Evolutionary conservation across 2,113 vertebrate species (phyloP), one percentile per base, ranked within the genome.

Genomic region (Oxyruncus cristatus): DNA sequence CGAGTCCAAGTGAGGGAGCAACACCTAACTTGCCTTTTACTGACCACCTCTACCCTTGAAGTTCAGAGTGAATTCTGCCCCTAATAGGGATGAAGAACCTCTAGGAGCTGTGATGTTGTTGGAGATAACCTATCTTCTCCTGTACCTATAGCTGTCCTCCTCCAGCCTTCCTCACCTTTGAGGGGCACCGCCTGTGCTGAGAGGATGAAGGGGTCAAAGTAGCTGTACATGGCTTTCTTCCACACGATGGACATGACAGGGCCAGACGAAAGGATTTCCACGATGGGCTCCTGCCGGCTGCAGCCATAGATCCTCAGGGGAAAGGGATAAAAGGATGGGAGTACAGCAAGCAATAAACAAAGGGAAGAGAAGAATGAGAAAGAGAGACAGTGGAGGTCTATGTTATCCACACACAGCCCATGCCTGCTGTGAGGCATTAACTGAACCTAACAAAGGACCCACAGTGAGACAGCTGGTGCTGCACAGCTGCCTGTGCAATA

Each of bases 201-300:
- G 85, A 99, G 98, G 55, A 97, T 88, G 62, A 99, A 99, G 16
- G 99, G 98, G 89, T 99, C 98, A 6, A 98, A 98, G 97, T 98
- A 98, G 96, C 98, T 99, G 97, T 99, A 98, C 82, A 98, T 97
- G n/a, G 98, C 99, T 97, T 99, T 98, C 95, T 99, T 99, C 99
- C 99, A 99, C 77, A 99, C 97, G 81, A 99, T 96, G 0, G 99
- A 98, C 99, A 99, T 99, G 97, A 98, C 95, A 6, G 98, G 97
- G 9, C 98, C 98, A 1, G 99, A 99, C 0, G 99, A 99, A 91
- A 99, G 91, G 30, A 99, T 96, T 73, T 98, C 98, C 61, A 99
- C 97, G 16, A 98, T 53, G 0, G 97, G 98, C 92, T 99, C 99
- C 74, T 98, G 98, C 39, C 98, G 97, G 88, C 98, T 99, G 98